Percentiles rank a stretch among this genome's conserved stretches.
phyloP scores from a whole-genome alignment of 2,888 invertebrate genomes.

The Ganaspis brasiliensis region DNA sequence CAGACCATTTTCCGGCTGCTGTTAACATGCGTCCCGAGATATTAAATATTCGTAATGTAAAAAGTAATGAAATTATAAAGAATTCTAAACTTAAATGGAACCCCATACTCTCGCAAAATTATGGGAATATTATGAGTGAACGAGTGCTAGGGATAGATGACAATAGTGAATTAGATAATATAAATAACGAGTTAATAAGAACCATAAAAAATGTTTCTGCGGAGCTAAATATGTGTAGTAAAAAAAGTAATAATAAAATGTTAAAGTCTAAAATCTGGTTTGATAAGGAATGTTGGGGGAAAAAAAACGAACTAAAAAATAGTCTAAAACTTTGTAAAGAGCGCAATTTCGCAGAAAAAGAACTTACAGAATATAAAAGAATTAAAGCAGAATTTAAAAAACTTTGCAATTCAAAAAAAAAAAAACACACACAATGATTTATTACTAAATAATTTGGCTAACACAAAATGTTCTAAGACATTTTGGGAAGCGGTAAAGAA shows the following conservation, averaged over 20 bases:
- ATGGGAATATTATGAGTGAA: too few relatives aligned
- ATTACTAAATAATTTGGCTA: neutral
- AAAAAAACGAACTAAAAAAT: neutral
- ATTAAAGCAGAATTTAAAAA: neutral
- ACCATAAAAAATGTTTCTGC: too few relatives aligned
- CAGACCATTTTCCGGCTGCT: neutral
- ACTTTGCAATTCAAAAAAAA: neutral
- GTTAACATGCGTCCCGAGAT: neutral
- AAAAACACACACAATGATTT: neutral
- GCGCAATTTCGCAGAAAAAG: neutral
- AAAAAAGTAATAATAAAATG: too few relatives aligned
- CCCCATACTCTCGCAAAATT: too few relatives aligned
- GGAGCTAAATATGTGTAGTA: too few relatives aligned
- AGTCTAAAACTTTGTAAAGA: neutral
- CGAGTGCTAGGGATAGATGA: too few relatives aligned
- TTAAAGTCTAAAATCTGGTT: too few relatives aligned
- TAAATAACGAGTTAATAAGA: too few relatives aligned
- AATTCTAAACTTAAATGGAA: too few relatives aligned
- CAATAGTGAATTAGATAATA: too few relatives aligned
- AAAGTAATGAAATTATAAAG: too few relatives aligned
- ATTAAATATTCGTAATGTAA: too few relatives aligned
- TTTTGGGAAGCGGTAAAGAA: neutral
- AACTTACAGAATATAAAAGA: neutral
- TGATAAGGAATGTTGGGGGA: neutral
- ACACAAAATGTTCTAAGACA: neutral